A percentile compares a stretch with the other conserved stretches of the same genome.
phyloP scores from a whole-genome alignment of 2,888 invertebrate genomes.

The Pheosia tremula region DNA sequence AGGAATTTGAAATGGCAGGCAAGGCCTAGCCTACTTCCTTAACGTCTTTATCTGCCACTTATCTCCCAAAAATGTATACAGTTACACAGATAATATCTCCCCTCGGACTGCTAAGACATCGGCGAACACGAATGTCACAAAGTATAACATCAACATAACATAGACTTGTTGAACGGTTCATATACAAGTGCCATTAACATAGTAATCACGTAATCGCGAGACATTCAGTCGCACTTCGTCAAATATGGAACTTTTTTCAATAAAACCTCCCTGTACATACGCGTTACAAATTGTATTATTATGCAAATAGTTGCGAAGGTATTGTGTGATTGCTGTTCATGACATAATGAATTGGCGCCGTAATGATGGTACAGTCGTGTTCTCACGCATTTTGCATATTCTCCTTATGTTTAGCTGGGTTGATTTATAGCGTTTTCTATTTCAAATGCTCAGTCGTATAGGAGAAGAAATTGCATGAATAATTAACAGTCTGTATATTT shows the following conservation, averaged over 20 bases:
- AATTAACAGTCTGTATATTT: neutral
- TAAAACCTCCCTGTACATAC: neutral
- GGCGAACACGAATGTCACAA: too few relatives aligned
- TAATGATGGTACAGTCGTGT: neutral
- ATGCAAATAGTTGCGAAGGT: neutral
- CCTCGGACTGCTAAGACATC: too few relatives aligned
- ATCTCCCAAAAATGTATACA: too few relatives aligned
- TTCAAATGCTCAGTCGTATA: neutral
- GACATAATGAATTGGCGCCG: conserved; percentile 4
- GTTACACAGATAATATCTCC: too few relatives aligned
- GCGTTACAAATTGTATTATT: conserved; percentile 4
- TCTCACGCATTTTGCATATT: conserved; percentile 1
- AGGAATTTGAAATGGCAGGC: too few relatives aligned
- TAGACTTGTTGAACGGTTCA: neutral
- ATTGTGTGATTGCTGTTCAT: conserved; percentile 3
- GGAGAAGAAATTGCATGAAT: conserved; percentile 4
- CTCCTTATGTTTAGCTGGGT: neutral
- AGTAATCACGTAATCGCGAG: neutral
- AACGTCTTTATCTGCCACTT: too few relatives aligned
- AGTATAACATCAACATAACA: too few relatives aligned
- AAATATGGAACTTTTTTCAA: neutral
- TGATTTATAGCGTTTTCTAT: conserved; percentile 5
- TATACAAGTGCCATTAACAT: neutral
- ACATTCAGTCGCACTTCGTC: neutral
- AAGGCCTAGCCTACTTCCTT: too few relatives aligned